These are phyloP conservation scores for Hyles vespertilio DNA, from an alignment of 1,140 invertebrate genomes.

Conservation along the genomic window DNA sequence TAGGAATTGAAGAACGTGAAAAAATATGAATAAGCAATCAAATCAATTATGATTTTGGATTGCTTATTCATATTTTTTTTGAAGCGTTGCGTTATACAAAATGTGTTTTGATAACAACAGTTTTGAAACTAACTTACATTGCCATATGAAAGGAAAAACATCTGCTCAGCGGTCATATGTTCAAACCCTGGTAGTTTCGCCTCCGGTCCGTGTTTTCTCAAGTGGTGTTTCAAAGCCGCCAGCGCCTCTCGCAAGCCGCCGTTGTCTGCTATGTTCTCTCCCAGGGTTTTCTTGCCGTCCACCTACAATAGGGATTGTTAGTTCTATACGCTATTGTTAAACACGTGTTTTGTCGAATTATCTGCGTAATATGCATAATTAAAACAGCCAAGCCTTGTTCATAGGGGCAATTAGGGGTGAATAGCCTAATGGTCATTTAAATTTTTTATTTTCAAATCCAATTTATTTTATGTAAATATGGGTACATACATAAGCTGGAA, in stretches of 20 bases:
- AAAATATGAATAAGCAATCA: too few species aligned
- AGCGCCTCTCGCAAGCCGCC: conserved; percentile 89
- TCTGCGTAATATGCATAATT: too few species aligned
- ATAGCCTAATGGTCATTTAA: too few species aligned
- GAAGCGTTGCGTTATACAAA: too few species aligned
- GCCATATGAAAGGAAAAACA: conserved; percentile 93
- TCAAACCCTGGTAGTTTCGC: conserved; percentile 85
- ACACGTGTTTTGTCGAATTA: background rate
- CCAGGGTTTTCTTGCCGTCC: conserved; percentile 87
- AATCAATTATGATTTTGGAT: too few species aligned
- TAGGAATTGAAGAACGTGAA: too few species aligned
- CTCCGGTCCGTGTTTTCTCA: conserved; percentile 77
- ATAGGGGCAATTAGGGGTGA: too few species aligned
- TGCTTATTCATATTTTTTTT: too few species aligned
- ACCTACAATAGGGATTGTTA: conserved; percentile 72
- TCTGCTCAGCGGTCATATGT: conserved; percentile 84
- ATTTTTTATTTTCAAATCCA: too few species aligned
- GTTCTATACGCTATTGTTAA: background rate
- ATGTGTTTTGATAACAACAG: conserved; percentile 7
- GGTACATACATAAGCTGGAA: too few species aligned
- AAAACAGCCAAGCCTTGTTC: background rate
- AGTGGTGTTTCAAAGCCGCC: conserved; percentile 82
- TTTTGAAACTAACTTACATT: conserved; percentile 79
- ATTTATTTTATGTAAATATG: too few species aligned
- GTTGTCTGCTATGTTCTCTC: conserved; percentile 95